phyloP scores from a whole-genome alignment of 2,888 invertebrate species.

The Lypha dubia region DNA sequence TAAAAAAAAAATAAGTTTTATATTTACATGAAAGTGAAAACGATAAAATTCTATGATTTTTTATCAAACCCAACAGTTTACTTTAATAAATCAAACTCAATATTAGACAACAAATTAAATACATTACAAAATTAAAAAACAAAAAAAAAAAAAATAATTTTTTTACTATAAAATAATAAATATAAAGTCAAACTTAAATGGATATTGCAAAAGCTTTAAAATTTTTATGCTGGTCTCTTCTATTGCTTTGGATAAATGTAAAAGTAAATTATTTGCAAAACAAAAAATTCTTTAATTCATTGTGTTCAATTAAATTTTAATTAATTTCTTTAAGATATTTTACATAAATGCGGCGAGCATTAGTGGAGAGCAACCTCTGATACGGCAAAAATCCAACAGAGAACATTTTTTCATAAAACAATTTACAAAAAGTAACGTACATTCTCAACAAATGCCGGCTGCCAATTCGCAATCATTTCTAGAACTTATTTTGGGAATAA shows the following conservation, averaged over 20 bases:
- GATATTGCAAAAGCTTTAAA: conserved; percentile 12
- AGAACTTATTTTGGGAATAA: conserved; percentile 74
- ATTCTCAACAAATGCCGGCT: conserved; percentile 20
- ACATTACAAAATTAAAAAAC: not conserved
- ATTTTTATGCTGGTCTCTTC: conserved; percentile 29
- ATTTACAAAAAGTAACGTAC: conserved; percentile 26
- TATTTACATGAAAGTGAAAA: not conserved
- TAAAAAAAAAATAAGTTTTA: conserved; percentile 19
- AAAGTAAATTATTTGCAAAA: conserved; percentile 24
- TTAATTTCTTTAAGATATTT: conserved; percentile 44
- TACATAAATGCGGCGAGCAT: conserved; percentile 35
- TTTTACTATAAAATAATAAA: not conserved
- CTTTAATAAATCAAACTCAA: conserved; percentile 5
- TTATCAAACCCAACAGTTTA: conserved; percentile 40
- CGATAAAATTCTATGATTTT: conserved; percentile 39
- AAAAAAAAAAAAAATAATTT: not conserved
- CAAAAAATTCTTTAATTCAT: not conserved
- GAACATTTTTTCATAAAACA: conserved; percentile 22
- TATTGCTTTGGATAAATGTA: conserved; percentile 41
- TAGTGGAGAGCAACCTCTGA: not conserved
- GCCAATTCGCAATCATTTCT: conserved; percentile 69
- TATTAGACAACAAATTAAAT: not conserved
- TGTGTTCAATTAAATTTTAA: not conserved
- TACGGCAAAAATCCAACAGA: not conserved
- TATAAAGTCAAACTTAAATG: conserved; percentile 32